Conservation (phyloP, 2,888 invertebrate species). For the Bugula neritina region DNA sequence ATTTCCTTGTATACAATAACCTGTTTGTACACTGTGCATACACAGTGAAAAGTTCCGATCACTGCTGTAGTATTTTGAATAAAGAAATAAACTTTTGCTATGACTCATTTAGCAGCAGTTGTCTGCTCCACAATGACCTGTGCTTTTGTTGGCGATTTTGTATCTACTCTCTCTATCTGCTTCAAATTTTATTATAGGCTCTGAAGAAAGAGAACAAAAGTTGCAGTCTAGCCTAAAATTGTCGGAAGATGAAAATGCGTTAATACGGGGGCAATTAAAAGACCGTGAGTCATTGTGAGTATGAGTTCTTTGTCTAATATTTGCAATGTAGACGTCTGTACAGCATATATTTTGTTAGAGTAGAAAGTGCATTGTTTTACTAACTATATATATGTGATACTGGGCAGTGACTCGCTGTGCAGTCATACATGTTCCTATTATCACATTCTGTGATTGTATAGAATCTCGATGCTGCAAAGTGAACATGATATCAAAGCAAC, state of each 20-base stretch:
- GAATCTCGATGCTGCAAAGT: slow-evolving; percentile 27
- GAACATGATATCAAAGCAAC: not conserved
- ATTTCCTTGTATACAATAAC: too few species aligned
- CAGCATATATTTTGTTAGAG: too few species aligned
- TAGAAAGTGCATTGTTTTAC: too few species aligned
- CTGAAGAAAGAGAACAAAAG: slow-evolving; percentile 38
- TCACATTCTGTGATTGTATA: too few species aligned
- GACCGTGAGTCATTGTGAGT: slow-evolving; percentile 39
- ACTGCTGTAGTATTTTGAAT: too few species aligned
- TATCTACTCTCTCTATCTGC: not conserved
- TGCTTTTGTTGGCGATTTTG: too few species aligned
- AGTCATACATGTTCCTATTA: not conserved
- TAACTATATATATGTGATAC: not conserved
- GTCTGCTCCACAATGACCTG: too few species aligned
- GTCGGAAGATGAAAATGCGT: slow-evolving; percentile 34
- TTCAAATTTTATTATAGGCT: slow-evolving; percentile 31
- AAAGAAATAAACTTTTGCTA: too few species aligned
- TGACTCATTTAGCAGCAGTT: too few species aligned
- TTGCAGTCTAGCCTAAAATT: slow-evolving; percentile 35
- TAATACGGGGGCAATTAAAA: slow-evolving; percentile 35
- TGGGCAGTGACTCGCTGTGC: not conserved
- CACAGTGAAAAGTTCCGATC: too few species aligned
- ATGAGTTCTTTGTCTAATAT: not conserved
- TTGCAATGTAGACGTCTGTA: too few species aligned
- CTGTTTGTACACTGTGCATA: too few species aligned